Evolutionary conservation across 2,113 vertebrate genomes (phyloP), one percentile per base, ranked within the genome.

Genomic region (Plectropomus leopardus): DNA sequence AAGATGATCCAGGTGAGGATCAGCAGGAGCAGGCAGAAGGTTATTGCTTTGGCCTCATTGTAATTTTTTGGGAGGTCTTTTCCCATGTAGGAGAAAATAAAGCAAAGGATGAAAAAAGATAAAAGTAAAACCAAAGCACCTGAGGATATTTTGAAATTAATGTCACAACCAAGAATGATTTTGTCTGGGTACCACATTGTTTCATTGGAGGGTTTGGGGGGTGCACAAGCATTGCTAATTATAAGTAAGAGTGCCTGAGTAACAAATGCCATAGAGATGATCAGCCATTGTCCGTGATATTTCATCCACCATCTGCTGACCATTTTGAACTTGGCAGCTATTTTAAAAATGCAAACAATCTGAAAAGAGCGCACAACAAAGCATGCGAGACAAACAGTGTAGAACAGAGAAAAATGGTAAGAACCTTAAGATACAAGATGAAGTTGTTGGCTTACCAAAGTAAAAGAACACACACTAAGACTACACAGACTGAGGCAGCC

Each of bases 61-160:
- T 98, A 98, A 84, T 96, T 96, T 83, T 96, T 96, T 0, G 97
- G 97, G 7, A 98, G 96, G 69, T 97, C 96, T 58, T 96, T 97
- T 48, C 96, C 96, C 92, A 94, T 92, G 88, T 97, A 97, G 80
- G 96, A 96, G 84, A 97, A 96, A 63, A 72, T 66, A 19, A 97
- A 98, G 87, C 97, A 96, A 28, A 95, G 67, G 32, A 26, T 28
- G 1, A 93, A 87, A 24, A 98, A 88, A 10, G 86, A 65, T 4
- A 64, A 19, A 3, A 90, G 88, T 59, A 94, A 93, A 66, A 71
- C 0, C 0, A 74, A 8, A 24, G 90, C 66, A 5, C 71, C 10
- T 0, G 7, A 1, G 1, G 55, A 8, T 7, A 32, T 21, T 0
- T 0, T 2, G 0, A 69, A 6, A 8, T 63, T 14, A 9, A 55